Evolutionary conservation across 1,140 invertebrate genomes (phyloP).

Genomic region (Chironomus striatipennis): DNA sequence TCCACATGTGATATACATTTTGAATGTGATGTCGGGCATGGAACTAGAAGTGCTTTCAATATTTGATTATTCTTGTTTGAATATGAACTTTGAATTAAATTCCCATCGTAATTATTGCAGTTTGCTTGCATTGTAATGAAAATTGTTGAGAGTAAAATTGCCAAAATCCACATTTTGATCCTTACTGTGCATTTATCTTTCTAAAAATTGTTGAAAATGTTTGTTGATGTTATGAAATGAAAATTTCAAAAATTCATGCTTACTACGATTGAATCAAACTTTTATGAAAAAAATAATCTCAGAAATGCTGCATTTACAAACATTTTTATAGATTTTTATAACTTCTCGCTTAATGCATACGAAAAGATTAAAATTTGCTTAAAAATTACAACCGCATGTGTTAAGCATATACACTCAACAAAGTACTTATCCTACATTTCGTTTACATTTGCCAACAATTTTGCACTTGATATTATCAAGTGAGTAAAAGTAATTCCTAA

Average conservation of each 20-base stretch:
- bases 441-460: no score
- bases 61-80: not conserved
- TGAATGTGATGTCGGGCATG: not conserved
- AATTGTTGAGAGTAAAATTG: not conserved
- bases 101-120: not conserved
- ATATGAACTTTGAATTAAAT: not conserved
- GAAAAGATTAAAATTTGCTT: no score
- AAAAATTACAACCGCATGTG: no score
- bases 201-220: not conserved
- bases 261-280: not conserved
- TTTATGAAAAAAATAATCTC: no score
- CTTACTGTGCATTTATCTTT: not conserved
- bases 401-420: no score
- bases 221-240: not conserved
- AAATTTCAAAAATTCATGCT: not conserved
- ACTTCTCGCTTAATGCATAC: no score
- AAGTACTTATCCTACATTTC: no score
- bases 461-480: no score
- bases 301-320: no score
- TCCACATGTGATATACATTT: not conserved
- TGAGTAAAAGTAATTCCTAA: no score
- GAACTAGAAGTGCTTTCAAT: not conserved
- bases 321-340: no score
- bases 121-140: not conserved
- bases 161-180: not conserved